These are phyloP conservation scores for Aldabrachelys gigantea DNA, from an alignment of 2,113 vertebrate genomes.

Conservation along the genomic window DNA sequence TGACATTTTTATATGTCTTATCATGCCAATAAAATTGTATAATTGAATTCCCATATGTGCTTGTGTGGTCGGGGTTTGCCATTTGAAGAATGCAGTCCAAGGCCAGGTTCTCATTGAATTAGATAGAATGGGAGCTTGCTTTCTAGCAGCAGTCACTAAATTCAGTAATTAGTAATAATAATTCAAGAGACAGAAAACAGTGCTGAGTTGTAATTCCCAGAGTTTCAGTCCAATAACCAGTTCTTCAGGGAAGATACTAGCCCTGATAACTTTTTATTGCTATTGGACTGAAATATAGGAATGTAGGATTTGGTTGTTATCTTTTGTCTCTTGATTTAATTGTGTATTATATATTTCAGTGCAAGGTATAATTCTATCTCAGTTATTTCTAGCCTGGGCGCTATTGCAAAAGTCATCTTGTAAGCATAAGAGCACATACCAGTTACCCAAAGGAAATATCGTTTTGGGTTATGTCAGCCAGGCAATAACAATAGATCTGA, in stretches of 20 bases:
- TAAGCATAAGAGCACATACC: background rate
- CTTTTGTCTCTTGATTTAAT: background rate
- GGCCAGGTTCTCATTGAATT: background rate
- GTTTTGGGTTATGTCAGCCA: background rate
- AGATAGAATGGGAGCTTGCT: background rate
- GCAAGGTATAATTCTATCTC: background rate
- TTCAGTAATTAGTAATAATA: background rate
- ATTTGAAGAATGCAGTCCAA: background rate
- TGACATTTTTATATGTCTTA: background rate
- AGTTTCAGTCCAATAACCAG: background rate
- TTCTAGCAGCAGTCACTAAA: background rate
- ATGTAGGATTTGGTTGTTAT: background rate
- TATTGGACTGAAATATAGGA: background rate
- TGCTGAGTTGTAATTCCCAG: background rate
- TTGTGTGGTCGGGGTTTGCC: background rate
- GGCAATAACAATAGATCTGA: background rate
- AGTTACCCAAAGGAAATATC: background rate
- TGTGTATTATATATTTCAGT: background rate
- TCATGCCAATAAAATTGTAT: background rate
- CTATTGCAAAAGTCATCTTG: background rate
- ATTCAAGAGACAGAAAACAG: background rate
- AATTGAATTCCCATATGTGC: background rate
- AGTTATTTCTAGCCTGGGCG: background rate
- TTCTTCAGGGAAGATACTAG: background rate
- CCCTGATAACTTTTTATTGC: background rate